Conservation (phyloP, 2,113 vertebrate genomes). For the Lipotes vexillifer region DNA sequence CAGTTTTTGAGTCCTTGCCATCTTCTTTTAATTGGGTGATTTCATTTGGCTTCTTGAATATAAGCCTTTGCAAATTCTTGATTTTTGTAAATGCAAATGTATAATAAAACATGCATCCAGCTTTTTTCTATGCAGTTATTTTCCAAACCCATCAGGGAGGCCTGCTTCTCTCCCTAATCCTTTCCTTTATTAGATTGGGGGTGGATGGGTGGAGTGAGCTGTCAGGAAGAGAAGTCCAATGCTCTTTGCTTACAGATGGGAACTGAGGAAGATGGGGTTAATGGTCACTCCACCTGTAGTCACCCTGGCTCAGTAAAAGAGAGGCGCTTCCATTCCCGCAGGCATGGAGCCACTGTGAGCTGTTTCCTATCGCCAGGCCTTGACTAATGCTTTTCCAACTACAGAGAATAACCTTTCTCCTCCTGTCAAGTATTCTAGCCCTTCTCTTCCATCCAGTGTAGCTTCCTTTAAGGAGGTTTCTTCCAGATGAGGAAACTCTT, state of each 20-base stretch:
- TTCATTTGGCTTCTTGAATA: constrained; percentile 27
- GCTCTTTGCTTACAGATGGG: neutral
- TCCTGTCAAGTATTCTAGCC: neutral
- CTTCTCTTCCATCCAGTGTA: neutral
- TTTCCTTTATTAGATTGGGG: neutral
- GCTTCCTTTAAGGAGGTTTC: neutral
- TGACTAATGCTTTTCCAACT: neutral
- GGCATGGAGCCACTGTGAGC: neutral
- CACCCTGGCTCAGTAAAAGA: neutral
- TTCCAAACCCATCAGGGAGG: neutral
- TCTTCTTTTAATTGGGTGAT: constrained; percentile 55
- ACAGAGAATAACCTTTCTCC: neutral
- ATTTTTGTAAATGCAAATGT: constrained; percentile 44
- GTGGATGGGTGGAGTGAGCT: neutral
- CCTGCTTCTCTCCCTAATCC: constrained; percentile 5
- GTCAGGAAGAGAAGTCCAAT: neutral
- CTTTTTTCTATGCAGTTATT: constrained; percentile 35
- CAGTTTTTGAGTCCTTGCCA: constrained; percentile 34
- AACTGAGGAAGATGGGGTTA: neutral
- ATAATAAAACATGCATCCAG: neutral
- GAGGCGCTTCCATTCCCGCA: neutral
- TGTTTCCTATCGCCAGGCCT: neutral
- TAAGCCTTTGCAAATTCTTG: constrained; percentile 42
- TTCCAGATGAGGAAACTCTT: neutral
- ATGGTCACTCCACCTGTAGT: neutral